These are phyloP conservation scores for Metridium senile DNA, from an alignment of 92 coral and sea anemone genomes.

Conservation along the genomic window DNA sequence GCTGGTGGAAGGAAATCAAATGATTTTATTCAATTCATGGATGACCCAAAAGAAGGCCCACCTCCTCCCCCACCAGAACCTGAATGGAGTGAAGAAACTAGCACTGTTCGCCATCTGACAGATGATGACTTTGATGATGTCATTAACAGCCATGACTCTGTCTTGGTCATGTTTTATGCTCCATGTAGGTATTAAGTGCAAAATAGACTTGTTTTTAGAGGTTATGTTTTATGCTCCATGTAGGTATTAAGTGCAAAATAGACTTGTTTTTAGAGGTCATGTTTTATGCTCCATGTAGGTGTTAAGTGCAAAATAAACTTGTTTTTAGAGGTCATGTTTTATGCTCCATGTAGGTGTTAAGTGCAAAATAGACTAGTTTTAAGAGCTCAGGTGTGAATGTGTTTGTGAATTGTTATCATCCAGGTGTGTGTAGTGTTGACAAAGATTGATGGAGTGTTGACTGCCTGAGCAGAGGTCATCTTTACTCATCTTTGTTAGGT, in stretches of 20 bases:
- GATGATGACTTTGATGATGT: slow-evolving; percentile 78
- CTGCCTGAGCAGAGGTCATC: not conserved
- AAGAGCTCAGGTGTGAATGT: no score
- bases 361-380: no score
- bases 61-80: slow-evolving; percentile 93
- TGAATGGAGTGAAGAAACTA: slow-evolving; percentile 87
- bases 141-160: slow-evolving; percentile 74
- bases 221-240: slow-evolving; percentile 99
- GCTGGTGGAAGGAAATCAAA: slow-evolving; percentile 84
- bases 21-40: slow-evolving; percentile 92
- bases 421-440: no score
- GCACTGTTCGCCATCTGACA: slow-evolving; percentile 82
- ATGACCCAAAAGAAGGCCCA: slow-evolving; percentile 91
- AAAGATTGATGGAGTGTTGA: no score
- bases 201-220: no score
- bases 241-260: no score
- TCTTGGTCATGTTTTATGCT: slow-evolving; percentile 98
- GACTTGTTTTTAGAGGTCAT: no score
- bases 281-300: slow-evolving; percentile 99
- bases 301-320: no score
- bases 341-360: slow-evolving; percentile 90
- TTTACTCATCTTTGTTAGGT: no score
- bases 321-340: slow-evolving; percentile 99
- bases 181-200: slow-evolving; percentile 85
- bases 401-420: no score